Percentiles rank a stretch among this genome's conserved stretches.
Conservation (phyloP, 1,140 invertebrate species). For the Wasmannia auropunctata region DNA sequence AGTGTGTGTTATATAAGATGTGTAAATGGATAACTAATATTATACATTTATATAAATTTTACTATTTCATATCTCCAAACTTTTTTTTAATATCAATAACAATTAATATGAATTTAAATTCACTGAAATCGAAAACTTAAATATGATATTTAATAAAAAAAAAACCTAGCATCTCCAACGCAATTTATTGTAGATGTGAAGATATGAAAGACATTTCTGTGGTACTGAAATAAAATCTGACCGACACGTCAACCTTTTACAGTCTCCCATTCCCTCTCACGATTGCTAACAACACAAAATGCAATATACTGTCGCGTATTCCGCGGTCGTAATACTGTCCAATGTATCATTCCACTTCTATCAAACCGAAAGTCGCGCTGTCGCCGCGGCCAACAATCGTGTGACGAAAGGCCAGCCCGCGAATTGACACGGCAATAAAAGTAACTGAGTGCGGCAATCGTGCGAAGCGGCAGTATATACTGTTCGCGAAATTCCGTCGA, state of each 20-base stretch:
- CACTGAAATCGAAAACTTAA: background rate
- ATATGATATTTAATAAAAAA: background rate
- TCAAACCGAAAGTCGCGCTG: conserved; percentile 30
- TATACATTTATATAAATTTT: background rate
- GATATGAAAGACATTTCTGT: background rate
- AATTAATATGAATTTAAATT: background rate
- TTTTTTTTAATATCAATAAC: background rate
- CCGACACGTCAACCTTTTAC: background rate
- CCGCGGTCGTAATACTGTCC: conserved; percentile 20
- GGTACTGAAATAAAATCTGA: background rate
- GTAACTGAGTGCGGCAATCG: conserved; percentile 55
- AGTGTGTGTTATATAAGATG: background rate
- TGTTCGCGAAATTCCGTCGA: conserved; percentile 44
- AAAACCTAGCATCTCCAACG: background rate
- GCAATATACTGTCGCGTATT: conserved; percentile 16
- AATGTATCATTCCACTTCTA: conserved; percentile 13
- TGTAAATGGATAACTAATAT: background rate
- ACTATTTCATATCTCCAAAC: background rate
- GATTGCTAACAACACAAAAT: conserved; percentile 26
- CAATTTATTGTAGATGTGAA: background rate
- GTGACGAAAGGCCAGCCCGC: conserved; percentile 39
- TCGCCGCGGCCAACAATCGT: conserved; percentile 5
- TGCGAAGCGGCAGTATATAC: conserved; percentile 30
- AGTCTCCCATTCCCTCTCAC: background rate
- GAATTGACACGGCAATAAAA: conserved; percentile 57